These are phyloP conservation scores for Meriones psammophilus DNA, from an alignment of 2,797 vertebrate genomes.

Conservation along the genomic window DNA sequence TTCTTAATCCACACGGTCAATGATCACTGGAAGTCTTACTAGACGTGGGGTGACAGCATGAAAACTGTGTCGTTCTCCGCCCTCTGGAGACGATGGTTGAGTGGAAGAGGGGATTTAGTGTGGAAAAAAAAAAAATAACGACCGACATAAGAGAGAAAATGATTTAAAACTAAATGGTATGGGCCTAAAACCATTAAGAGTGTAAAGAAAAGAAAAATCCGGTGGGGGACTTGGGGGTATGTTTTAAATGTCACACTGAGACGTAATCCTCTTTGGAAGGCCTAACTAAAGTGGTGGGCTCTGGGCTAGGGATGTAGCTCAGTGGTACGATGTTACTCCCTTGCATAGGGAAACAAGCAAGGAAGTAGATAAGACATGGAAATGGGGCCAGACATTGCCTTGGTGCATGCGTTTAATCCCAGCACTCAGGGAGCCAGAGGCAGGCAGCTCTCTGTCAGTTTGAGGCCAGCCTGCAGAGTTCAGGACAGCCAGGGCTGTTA, in stretches of 20 bases:
- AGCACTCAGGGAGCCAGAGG: too few species aligned
- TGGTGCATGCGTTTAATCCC: neutral
- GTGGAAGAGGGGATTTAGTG: neutral
- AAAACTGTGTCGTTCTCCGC: neutral
- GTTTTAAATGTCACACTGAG: neutral
- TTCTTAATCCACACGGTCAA: neutral
- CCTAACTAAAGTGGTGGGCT: neutral
- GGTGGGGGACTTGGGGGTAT: neutral
- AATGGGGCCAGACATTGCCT: neutral
- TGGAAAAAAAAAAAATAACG: neutral
- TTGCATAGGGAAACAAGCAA: neutral
- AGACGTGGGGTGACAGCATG: neutral
- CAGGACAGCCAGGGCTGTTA: too few species aligned
- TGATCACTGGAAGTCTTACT: neutral
- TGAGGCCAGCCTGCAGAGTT: too few species aligned
- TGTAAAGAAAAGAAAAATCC: constrained; percentile 8
- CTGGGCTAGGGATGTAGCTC: neutral
- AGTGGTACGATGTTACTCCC: neutral
- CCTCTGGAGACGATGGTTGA: neutral
- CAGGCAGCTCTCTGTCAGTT: too few species aligned
- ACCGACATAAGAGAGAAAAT: neutral
- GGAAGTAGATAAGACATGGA: neutral
- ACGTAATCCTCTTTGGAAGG: neutral
- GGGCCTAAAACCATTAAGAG: neutral
- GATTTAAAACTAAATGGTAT: neutral